Evolutionary conservation across 2,888 invertebrate genomes (phyloP).

Genomic region (Pyrrhosoma nymphula): DNA sequence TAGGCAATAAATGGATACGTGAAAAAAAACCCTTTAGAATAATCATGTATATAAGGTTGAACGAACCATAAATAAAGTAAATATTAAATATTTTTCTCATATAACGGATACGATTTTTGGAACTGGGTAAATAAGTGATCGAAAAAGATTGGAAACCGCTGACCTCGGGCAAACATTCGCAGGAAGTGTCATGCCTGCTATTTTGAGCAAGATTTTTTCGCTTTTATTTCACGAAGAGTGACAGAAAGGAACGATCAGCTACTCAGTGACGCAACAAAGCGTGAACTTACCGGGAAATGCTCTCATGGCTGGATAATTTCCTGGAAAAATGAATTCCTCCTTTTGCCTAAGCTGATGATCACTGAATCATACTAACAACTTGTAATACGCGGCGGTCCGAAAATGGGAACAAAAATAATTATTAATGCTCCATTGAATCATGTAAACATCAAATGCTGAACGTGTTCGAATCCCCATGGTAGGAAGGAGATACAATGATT

Average conservation of each 20-base stretch:
- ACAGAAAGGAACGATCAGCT: background rate
- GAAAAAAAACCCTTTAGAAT: too few species aligned
- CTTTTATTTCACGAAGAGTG: background rate
- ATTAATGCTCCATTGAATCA: background rate
- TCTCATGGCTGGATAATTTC: background rate
- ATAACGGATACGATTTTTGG: too few species aligned
- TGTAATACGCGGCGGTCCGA: conserved; percentile 5
- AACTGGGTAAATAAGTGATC: too few species aligned
- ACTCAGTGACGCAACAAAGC: background rate
- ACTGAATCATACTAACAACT: background rate
- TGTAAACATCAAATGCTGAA: background rate
- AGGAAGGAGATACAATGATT: background rate
- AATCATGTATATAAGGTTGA: too few species aligned
- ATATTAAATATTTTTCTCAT: too few species aligned
- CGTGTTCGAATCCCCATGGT: background rate
- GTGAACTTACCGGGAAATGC: background rate
- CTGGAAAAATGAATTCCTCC: background rate
- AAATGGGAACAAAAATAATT: background rate
- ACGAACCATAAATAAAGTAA: too few species aligned
- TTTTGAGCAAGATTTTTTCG: background rate
- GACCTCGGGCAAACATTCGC: background rate
- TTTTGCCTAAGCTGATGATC: background rate
- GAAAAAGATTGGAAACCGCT: too few species aligned
- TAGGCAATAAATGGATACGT: too few species aligned
- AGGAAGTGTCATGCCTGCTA: background rate